A percentile compares a stretch with the other conserved stretches of the same genome.
phyloP scores from a whole-genome alignment of 2,888 invertebrate species.

The Tiliacea citrago region DNA sequence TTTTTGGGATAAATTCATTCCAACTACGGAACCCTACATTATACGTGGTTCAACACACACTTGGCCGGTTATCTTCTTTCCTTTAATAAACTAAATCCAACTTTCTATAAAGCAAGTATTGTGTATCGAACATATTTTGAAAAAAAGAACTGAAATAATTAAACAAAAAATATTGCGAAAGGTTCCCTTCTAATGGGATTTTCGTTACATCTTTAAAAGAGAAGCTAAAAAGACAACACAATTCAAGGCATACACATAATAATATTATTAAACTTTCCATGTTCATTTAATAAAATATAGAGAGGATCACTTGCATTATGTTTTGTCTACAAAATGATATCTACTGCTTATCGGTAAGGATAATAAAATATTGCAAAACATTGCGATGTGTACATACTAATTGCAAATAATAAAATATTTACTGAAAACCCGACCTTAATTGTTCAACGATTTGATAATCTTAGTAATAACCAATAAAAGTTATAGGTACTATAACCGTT shows the following conservation, averaged over 20 bases:
- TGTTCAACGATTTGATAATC: slow-evolving; percentile 38
- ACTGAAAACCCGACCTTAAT: slow-evolving; percentile 22
- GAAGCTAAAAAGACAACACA: neutral
- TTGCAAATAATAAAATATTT: slow-evolving; percentile 41
- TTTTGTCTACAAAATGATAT: slow-evolving; percentile 14
- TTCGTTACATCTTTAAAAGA: neutral
- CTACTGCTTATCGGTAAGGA: slow-evolving; percentile 40
- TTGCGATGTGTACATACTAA: slow-evolving; percentile 7
- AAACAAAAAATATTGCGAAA: neutral
- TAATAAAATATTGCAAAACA: slow-evolving; percentile 19
- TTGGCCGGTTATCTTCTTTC: neutral
- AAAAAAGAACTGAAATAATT: neutral
- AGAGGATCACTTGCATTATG: neutral
- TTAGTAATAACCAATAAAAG: slow-evolving; percentile 45
- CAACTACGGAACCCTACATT: too few relatives aligned
- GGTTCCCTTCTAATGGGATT: neutral
- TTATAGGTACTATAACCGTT: slow-evolving; percentile 32
- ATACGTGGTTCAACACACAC: too few relatives aligned
- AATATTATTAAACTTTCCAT: slow-evolving; percentile 13
- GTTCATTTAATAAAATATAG: slow-evolving; percentile 13
- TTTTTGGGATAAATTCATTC: too few relatives aligned
- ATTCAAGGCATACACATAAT: neutral
- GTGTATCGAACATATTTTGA: neutral
- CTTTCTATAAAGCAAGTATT: neutral
- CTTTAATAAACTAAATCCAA: neutral